Percentiles rank a stretch among this genome's conserved stretches.
phyloP scores from a whole-genome alignment of 2,888 invertebrate species.

The Lycaena phlaeas region DNA sequence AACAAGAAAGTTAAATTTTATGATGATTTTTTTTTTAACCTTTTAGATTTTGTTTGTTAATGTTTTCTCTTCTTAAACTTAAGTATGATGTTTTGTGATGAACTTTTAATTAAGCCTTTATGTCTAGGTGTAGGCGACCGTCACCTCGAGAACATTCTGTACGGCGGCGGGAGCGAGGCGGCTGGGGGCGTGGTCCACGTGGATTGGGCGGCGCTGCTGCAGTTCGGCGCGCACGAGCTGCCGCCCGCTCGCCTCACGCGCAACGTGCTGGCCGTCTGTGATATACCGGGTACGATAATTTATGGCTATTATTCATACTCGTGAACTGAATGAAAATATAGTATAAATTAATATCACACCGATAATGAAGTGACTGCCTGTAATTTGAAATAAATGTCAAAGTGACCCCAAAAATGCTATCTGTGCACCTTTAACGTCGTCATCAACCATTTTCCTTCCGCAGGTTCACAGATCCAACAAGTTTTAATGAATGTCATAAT shows the following conservation, averaged over 20 bases:
- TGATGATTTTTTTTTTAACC: background rate
- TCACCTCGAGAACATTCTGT: slow-evolving; percentile 44
- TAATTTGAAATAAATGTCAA: background rate
- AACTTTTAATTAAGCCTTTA: too few relatives aligned
- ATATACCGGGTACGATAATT: slow-evolving; percentile 25
- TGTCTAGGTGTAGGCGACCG: slow-evolving; percentile 44
- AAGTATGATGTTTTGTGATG: too few relatives aligned
- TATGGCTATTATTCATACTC: background rate
- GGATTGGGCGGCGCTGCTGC: slow-evolving; percentile 37
- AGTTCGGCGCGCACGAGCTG: slow-evolving; percentile 29
- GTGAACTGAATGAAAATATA: background rate
- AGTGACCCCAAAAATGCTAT: too few relatives aligned
- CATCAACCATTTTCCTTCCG: too few relatives aligned
- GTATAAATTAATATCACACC: background rate
- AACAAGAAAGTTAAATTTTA: too few relatives aligned
- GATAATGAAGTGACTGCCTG: background rate
- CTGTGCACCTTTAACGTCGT: too few relatives aligned
- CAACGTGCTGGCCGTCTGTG: slow-evolving; percentile 30
- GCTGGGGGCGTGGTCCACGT: slow-evolving; percentile 29
- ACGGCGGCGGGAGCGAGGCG: slow-evolving; percentile 20
- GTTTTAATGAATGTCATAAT: too few relatives aligned
- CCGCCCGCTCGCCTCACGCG: slow-evolving; percentile 40
- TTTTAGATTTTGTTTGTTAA: background rate
- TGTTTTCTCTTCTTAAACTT: too few relatives aligned
- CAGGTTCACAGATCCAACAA: too few relatives aligned